A percentile compares a stretch with the other conserved stretches of the same genome.
These are phyloP conservation scores for Dysdera silvatica DNA, from an alignment of 1,140 invertebrate species.

Conservation along the genomic window DNA sequence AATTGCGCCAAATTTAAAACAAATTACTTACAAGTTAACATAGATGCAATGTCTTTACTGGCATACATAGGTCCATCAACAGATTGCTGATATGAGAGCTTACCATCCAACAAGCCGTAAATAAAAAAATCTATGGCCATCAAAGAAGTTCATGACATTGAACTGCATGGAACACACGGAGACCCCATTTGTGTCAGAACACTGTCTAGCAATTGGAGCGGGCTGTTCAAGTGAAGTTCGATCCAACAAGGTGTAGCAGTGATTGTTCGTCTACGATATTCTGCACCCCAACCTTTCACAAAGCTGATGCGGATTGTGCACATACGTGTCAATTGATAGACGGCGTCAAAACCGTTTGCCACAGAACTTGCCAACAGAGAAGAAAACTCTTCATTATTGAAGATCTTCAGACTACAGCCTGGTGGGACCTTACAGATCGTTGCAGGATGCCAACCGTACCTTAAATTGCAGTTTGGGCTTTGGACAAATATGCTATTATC, in stretches of 20 bases:
- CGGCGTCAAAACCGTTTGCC: constrained; percentile 95
- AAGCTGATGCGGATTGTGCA: constrained; percentile 99
- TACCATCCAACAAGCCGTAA: too few relatives aligned
- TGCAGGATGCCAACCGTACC: constrained; percentile 97
- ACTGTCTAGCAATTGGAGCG: constrained; percentile 92
- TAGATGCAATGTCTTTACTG: too few relatives aligned
- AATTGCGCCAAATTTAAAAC: too few relatives aligned
- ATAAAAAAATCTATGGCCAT: too few relatives aligned
- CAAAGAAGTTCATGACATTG: constrained; percentile 80
- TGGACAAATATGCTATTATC: constrained; percentile 98
- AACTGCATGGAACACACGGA: constrained; percentile 82
- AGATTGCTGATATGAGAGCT: too few relatives aligned
- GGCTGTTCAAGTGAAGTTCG: constrained; percentile 95
- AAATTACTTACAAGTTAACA: too few relatives aligned
- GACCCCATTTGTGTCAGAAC: constrained; percentile 96
- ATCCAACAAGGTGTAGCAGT: constrained; percentile 99
- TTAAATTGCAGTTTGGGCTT: constrained; percentile 96
- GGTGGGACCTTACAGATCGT: constrained; percentile 99
- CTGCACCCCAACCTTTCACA: constrained; percentile 97
- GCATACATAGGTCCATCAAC: too few relatives aligned
- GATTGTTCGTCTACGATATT: constrained; percentile 92
- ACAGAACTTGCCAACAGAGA: constrained; percentile 91
- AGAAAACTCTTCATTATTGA: constrained; percentile 99
- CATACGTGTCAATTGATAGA: constrained; percentile 95
- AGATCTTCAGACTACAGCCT: constrained; percentile 97